Evolutionary conservation across 2,888 invertebrate genomes (phyloP).

Genomic region (Sphecodes monilicornis): DNA sequence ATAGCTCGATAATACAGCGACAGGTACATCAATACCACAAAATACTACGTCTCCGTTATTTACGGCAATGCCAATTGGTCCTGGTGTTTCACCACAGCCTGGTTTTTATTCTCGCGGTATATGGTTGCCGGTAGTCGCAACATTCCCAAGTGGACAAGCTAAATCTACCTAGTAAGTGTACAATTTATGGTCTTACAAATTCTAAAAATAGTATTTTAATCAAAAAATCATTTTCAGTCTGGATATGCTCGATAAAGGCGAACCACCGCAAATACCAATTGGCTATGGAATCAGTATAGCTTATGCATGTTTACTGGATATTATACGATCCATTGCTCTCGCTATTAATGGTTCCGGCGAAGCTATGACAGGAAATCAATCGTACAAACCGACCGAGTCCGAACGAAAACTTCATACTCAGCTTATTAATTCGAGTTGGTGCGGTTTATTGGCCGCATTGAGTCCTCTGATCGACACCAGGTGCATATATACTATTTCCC

Average conservation of each 20-base stretch:
- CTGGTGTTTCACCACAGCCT: conserved; percentile 93
- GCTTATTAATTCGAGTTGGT: conserved; percentile 97
- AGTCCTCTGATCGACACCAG: conserved; percentile 96
- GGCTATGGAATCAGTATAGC: conserved; percentile 99
- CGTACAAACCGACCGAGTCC: conserved; percentile 84
- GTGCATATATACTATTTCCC: conserved; percentile 79
- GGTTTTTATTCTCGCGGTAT: conserved; percentile 97
- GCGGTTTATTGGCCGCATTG: conserved; percentile 95
- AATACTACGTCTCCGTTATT: conserved; percentile 88
- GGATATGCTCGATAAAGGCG: conserved; percentile 98
- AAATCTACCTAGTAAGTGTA: conserved; percentile 95
- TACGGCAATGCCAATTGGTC: conserved; percentile 89
- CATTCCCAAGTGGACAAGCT: conserved; percentile 93
- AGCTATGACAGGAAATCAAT: conserved; percentile 77
- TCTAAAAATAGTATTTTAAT: not conserved
- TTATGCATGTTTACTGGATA: conserved; percentile 96
- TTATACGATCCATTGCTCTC: conserved; percentile 93
- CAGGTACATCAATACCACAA: conserved; percentile 82
- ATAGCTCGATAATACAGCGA: conserved; percentile 69
- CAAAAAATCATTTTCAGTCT: conserved; percentile 87
- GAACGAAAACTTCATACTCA: conserved; percentile 88
- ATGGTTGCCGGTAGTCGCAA: conserved; percentile 95
- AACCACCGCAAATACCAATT: conserved; percentile 97
- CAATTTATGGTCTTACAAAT: not conserved
- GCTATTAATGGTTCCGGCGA: conserved; percentile 88